Evolutionary conservation across 2,113 vertebrate genomes (phyloP).

Genomic region (Silurus meridionalis): DNA sequence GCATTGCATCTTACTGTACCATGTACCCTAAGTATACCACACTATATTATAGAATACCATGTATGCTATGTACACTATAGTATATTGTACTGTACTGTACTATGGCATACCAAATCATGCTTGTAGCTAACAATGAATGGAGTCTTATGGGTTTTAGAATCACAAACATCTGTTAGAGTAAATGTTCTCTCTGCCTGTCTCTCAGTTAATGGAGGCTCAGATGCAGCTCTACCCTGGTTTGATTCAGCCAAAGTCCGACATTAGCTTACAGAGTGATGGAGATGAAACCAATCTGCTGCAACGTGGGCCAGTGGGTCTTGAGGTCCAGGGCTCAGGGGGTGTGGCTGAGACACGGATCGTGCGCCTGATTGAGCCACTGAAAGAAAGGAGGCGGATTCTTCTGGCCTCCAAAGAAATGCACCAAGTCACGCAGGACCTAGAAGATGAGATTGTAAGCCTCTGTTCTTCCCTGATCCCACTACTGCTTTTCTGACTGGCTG

Average conservation of each 20-base stretch:
- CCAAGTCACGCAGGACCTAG: slow-evolving; percentile 88
- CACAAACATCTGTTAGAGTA: background rate
- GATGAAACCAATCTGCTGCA: slow-evolving; percentile 65
- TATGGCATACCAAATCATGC: background rate
- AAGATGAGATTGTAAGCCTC: slow-evolving; percentile 89
- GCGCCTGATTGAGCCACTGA: slow-evolving; percentile 81
- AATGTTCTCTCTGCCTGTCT: background rate
- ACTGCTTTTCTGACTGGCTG: background rate
- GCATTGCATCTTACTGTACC: too few species aligned
- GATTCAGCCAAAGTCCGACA: slow-evolving; percentile 63
- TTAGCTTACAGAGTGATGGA: slow-evolving; percentile 2
- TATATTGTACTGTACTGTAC: background rate
- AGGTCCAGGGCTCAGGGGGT: slow-evolving; percentile 71
- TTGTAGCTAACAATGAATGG: background rate
- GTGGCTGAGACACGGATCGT: slow-evolving; percentile 80
- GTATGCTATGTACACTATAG: background rate
- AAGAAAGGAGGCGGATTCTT: slow-evolving; percentile 81
- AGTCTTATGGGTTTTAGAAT: background rate
- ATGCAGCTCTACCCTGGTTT: slow-evolving; percentile 83
- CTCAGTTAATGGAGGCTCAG: slow-evolving; percentile 85
- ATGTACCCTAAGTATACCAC: background rate
- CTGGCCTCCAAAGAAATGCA: slow-evolving; percentile 89
- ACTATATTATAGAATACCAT: background rate
- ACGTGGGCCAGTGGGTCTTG: slow-evolving; percentile 65
- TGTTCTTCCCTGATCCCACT: background rate